A percentile compares a stretch with the other conserved stretches of the same genome.
Conservation (phyloP, 2,888 invertebrate genomes). For the Eustalomyia histrio region DNA sequence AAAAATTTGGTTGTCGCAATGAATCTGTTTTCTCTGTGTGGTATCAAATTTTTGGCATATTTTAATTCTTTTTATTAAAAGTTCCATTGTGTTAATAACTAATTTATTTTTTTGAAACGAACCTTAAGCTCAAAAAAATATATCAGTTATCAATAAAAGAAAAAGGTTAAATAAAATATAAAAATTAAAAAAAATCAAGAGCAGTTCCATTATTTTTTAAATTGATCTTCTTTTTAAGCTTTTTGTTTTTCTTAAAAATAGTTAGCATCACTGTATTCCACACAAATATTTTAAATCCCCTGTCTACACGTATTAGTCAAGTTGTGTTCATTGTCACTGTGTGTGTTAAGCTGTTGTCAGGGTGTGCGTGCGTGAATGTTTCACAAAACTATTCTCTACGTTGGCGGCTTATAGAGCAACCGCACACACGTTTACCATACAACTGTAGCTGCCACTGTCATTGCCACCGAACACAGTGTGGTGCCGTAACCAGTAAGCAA, state of each 20-base stretch:
- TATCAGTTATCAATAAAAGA: no score
- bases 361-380: constrained; percentile 59
- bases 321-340: constrained; percentile 58
- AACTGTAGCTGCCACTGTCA: constrained; percentile 79
- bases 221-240: no score
- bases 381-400: constrained; percentile 66
- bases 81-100: no score
- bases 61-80: no score
- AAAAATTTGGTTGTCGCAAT: no score
- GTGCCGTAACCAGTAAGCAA: constrained; percentile 73
- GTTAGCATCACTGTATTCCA: constrained; percentile 25
- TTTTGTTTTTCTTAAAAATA: background rate
- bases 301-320: background rate
- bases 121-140: no score
- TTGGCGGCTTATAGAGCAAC: constrained; percentile 71
- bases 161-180: no score
- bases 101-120: no score
- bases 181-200: no score
- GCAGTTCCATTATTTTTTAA: no score
- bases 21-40: no score
- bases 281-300: constrained; percentile 23
- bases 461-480: constrained; percentile 80
- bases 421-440: constrained; percentile 68
- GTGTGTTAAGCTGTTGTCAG: constrained; percentile 38
- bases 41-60: no score